phyloP scores from a whole-genome alignment of 2,888 invertebrate species.

The Dolichomitus sp. region DNA sequence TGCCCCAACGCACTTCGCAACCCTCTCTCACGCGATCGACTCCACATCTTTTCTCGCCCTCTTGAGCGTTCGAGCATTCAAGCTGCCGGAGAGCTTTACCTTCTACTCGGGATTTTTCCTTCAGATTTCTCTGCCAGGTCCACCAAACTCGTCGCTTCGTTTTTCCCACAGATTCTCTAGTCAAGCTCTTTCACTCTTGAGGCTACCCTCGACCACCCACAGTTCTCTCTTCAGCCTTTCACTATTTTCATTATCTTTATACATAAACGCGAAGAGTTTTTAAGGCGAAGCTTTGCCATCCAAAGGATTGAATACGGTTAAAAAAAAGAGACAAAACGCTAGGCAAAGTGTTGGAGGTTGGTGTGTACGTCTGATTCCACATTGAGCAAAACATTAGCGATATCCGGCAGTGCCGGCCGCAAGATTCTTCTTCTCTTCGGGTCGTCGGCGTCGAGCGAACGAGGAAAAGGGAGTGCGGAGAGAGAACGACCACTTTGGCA shows the following conservation, averaged over 20 bases:
- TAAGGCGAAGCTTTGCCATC: conserved; percentile 3
- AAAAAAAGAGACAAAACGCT: background rate
- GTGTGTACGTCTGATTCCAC: conserved; percentile 11
- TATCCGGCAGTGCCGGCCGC: conserved; percentile 42
- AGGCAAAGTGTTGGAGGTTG: conserved; percentile 14
- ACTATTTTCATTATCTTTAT: conserved; percentile 31
- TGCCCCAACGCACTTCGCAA: conserved; percentile 3
- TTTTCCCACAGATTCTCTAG: conserved; percentile 34
- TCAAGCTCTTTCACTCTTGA: conserved; percentile 39
- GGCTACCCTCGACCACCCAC: conserved; percentile 19
- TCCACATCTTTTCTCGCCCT: conserved; percentile 69
- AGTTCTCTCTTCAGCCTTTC: conserved; percentile 50
- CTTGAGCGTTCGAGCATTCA: conserved; percentile 70
- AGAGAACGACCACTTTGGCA: conserved; percentile 56
- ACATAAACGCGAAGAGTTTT: conserved; percentile 33
- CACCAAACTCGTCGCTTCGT: background rate
- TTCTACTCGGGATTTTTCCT: conserved; percentile 28
- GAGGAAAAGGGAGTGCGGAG: conserved; percentile 8
- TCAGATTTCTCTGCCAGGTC: conserved; percentile 2
- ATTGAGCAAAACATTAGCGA: conserved; percentile 43
- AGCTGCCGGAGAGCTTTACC: conserved; percentile 64
- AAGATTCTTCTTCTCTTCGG: conserved; percentile 31
- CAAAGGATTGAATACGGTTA: conserved; percentile 28
- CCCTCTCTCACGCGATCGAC: conserved; percentile 62
- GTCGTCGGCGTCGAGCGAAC: conserved; percentile 30